These are phyloP conservation scores for Anolis apletophallus DNA, from an alignment of 2,797 vertebrate species.

Conservation along the genomic window DNA sequence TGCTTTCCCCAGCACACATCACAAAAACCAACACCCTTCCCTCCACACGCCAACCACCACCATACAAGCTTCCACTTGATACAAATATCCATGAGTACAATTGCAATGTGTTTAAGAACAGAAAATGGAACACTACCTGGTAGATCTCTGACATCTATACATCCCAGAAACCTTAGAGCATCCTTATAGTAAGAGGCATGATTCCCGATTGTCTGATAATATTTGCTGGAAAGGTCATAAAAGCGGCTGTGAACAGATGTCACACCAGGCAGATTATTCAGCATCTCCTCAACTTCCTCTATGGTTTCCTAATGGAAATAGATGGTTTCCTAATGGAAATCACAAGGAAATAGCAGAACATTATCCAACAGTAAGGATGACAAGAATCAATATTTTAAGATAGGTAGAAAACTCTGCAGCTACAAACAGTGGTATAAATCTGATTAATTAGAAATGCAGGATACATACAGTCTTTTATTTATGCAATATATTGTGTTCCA, in stretches of 20 bases:
- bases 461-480: not conserved
- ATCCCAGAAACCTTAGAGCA: conserved; percentile 93
- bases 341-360: not conserved
- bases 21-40: no score
- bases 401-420: not conserved
- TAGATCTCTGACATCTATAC: conserved; percentile 92
- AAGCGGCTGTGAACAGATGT: conserved; percentile 96
- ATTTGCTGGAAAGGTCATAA: conserved; percentile 97
- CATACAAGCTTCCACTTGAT: not conserved
- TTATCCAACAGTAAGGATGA: not conserved
- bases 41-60: no score
- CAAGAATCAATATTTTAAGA: accelerated
- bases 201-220: conserved; percentile 95
- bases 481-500: not conserved
- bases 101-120: accelerated
- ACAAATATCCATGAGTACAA: accelerated
- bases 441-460: not conserved
- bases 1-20: no score
- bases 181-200: conserved; percentile 96
- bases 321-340: conserved; percentile 80
- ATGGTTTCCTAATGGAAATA: conserved; percentile 84
- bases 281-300: conserved; percentile 94
- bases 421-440: not conserved
- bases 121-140: conserved; percentile 79
- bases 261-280: conserved; percentile 90